phyloP scores from a whole-genome alignment of 1,140 invertebrate genomes.

The Theocolax elegans region DNA sequence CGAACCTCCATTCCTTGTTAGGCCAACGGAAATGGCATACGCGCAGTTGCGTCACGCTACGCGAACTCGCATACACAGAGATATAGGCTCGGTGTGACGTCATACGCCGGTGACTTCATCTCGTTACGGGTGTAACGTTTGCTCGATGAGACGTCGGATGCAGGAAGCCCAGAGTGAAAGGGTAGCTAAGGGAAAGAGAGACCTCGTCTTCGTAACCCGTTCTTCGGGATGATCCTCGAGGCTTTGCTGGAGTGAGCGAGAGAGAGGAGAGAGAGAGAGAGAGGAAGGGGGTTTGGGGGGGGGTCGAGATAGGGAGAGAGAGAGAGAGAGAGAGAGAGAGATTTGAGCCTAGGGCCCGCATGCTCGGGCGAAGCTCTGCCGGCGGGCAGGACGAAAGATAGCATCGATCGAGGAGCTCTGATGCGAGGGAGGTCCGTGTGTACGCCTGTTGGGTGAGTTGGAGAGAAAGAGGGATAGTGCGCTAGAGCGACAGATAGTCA shows the following conservation, averaged over 20 bases:
- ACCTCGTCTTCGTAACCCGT: slow-evolving; percentile 20
- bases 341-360: slow-evolving; percentile 14
- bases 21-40: neutral
- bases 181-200: slow-evolving; percentile 27
- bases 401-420: slow-evolving; percentile 28
- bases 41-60: slow-evolving; percentile 8
- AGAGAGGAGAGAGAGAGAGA: neutral
- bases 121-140: slow-evolving; percentile 61
- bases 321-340: slow-evolving; percentile 4
- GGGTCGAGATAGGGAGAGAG: too few relatives aligned
- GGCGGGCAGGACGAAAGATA: slow-evolving; percentile 41
- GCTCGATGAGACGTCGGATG: slow-evolving; percentile 62
- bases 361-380: slow-evolving; percentile 6
- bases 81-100: slow-evolving; percentile 60
- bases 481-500: slow-evolving; percentile 12
- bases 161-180: slow-evolving; percentile 56
- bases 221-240: slow-evolving; percentile 34
- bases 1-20: neutral
- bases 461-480: slow-evolving; percentile 21
- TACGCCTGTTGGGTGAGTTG: neutral
- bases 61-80: slow-evolving; percentile 48
- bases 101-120: slow-evolving; percentile 66
- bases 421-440: neutral
- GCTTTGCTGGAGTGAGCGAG: neutral
- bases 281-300: neutral